A percentile compares a stretch with the other conserved stretches of the same genome.
Conservation (phyloP, 2,797 vertebrate genomes). For the Pristis pectinata region DNA sequence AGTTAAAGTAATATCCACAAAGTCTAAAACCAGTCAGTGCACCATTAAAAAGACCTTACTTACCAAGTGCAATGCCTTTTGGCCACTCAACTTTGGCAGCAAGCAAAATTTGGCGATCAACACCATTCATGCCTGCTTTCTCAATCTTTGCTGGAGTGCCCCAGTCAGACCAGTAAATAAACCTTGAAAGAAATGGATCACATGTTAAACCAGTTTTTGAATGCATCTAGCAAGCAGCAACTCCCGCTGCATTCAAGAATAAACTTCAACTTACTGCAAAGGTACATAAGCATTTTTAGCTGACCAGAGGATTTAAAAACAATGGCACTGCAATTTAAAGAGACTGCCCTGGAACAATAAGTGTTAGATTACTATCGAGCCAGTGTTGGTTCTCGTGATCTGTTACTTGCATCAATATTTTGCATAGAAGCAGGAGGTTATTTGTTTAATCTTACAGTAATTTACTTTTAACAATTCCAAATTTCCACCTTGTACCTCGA, state of each 20-base stretch:
- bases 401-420: neutral
- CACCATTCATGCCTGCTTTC: conserved; percentile 95
- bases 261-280: too few relatives aligned
- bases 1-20: neutral
- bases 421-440: neutral
- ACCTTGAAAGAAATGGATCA: conserved; percentile 54
- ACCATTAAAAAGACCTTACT: conserved; percentile 41
- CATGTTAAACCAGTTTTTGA: too few relatives aligned
- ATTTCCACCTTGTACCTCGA: neutral
- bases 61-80: conserved; percentile 92
- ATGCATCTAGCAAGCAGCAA: too few relatives aligned
- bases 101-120: conserved; percentile 82
- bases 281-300: too few relatives aligned
- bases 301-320: too few relatives aligned
- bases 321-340: too few relatives aligned
- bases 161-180: conserved; percentile 98
- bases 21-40: neutral
- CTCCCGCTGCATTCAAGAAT: too few relatives aligned
- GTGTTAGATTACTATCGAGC: too few relatives aligned
- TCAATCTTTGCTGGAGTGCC: conserved; percentile 96
- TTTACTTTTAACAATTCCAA: neutral
- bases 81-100: conserved; percentile 91
- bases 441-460: neutral
- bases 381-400: neutral
- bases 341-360: too few relatives aligned